Base-by-base conservation (phyloP, 2,888 invertebrate genomes). In the Hypsopygia costalis region DNA sequence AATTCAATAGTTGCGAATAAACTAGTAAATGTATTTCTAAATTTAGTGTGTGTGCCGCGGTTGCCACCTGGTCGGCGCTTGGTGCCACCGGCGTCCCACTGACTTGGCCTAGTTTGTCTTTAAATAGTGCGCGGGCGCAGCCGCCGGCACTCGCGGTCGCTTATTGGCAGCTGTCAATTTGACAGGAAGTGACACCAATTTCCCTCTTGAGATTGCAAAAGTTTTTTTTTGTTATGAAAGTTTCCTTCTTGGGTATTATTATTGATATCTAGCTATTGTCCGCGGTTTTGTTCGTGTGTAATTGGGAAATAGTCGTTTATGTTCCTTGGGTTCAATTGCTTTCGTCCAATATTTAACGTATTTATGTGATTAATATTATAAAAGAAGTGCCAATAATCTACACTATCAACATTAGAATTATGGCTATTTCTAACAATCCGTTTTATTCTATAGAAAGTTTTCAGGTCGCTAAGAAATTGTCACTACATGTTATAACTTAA, bases 61-160 rank as follows among this genome's bases (percentile, higher is more conserved):
- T 66, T 66, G 64, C 71, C 73, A 74, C 67, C 72, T 74, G 74
- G 66, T 52, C 52, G 50, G 48, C 55, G 48, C 51, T 58, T 54
- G 52, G 54, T 48, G 52, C 46, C 55, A 16, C 55, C 51, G 52
- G 51, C 63, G 75, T 44, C 76, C 73, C 63, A 79, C 67, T 79
- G 78, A 78, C 78, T 78, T 69, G 76, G 56, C 74, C 76, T 67
- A 78, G 51, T 68, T 64, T 53, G 58, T 46, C 56, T 62, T 63
- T 63, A 70, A 75, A 77, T 75, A 75, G 71, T 70, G 70, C 65
- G 63, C 56, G 49, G 55, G 66, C 69, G 69, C 62, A 62, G 42
- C 47, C 33, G 42, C 11, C 36, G 34, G 20, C 36, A 35, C 34
- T 7, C 8, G 25, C n/a, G 5, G 3, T 25, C 31, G 38, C 41